A percentile compares a stretch with the other conserved stretches of the same genome.
These are phyloP conservation scores for Proteles cristata DNA, from an alignment of 2,113 vertebrate genomes.

Conservation along the genomic window DNA sequence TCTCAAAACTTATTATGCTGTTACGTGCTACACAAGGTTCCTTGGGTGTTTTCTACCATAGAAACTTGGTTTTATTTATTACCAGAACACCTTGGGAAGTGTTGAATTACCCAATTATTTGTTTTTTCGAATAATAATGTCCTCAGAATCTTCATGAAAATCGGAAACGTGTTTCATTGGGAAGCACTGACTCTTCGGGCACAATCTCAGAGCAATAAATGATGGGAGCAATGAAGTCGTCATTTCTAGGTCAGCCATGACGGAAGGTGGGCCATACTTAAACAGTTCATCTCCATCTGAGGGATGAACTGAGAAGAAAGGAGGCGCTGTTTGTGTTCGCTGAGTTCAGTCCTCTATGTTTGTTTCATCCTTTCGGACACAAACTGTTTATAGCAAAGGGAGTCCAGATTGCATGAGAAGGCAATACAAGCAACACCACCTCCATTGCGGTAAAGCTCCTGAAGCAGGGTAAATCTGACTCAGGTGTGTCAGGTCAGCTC, in stretches of 20 bases:
- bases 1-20: not conserved
- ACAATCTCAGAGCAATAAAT: not conserved
- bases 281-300: not conserved
- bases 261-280: not conserved
- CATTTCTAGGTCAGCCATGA: not conserved
- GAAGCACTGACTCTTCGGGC: not conserved
- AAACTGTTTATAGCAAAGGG: not conserved
- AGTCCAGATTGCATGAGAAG: not conserved
- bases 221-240: not conserved
- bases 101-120: not conserved
- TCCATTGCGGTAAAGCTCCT: not conserved
- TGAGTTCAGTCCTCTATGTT: not conserved
- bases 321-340: not conserved
- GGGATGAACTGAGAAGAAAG: not conserved
- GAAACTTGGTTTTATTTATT: not conserved
- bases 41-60: not conserved
- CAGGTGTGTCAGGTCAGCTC: not conserved
- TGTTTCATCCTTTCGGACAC: constrained; percentile 23
- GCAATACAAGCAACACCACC: not conserved
- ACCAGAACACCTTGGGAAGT: not conserved
- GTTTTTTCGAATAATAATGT: not conserved
- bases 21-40: not conserved
- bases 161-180: not conserved
- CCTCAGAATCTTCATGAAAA: not conserved
- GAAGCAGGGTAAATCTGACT: not conserved